Evolutionary conservation across 1,140 invertebrate genomes (phyloP).

Genomic region (Ectropis grisescens): DNA sequence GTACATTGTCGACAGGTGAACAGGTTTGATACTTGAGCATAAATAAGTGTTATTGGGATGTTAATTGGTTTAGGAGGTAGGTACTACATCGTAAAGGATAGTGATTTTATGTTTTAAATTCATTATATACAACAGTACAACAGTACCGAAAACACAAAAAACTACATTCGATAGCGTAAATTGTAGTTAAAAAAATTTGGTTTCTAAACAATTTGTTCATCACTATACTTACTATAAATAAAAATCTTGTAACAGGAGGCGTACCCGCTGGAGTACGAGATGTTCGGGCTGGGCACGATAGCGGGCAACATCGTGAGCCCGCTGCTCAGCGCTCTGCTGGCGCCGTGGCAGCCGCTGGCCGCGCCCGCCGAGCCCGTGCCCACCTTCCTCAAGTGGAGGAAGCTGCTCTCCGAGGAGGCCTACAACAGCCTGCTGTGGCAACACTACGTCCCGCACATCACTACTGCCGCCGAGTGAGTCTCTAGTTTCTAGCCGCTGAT

Average conservation of each 20-base stretch:
- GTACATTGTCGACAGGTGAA: too few species aligned
- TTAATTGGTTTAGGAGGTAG: too few species aligned
- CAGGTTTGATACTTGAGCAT: too few species aligned
- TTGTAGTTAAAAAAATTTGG: too few species aligned
- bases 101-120: too few species aligned
- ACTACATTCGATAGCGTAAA: too few species aligned
- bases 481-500: not conserved
- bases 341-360: conserved; percentile 43
- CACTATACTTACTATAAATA: too few species aligned
- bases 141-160: too few species aligned
- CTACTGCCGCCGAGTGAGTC: conserved; percentile 46
- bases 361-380: conserved; percentile 26
- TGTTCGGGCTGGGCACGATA: conserved; percentile 44
- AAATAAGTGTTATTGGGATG: too few species aligned
- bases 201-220: too few species aligned
- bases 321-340: conserved; percentile 32
- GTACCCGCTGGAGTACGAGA: conserved; percentile 47
- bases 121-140: too few species aligned
- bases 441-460: conserved; percentile 40
- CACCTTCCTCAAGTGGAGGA: conserved; percentile 40
- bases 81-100: too few species aligned
- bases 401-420: conserved; percentile 38
- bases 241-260: conserved; percentile 23
- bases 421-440: conserved; percentile 53
- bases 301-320: conserved; percentile 36